A percentile compares a stretch with the other conserved stretches of the same genome.
Conservation (phyloP, 2,888 invertebrate genomes). For the Meta bourneti region DNA sequence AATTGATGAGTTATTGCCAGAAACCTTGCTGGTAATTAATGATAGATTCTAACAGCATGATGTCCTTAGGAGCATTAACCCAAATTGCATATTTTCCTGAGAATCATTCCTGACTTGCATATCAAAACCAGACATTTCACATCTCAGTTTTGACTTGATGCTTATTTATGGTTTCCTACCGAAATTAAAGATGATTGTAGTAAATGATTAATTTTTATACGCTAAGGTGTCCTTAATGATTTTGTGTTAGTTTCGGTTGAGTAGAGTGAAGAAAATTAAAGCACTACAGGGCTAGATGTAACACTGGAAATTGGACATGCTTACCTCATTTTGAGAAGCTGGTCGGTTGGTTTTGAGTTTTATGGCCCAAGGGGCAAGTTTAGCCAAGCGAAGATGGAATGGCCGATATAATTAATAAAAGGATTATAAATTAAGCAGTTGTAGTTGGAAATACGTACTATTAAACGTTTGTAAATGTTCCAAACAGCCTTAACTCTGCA, state of each 20-base stretch:
- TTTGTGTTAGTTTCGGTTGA: neutral
- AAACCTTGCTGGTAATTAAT: conserved; percentile 61
- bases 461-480: no score
- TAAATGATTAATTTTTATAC: neutral
- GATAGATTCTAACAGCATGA: conserved; percentile 39
- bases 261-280: neutral
- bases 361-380: no score
- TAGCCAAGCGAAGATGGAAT: no score
- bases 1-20: conserved; percentile 64
- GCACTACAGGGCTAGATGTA: no score
- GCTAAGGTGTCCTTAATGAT: neutral
- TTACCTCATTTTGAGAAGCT: no score
- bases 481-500: no score
- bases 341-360: no score
- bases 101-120: conserved; percentile 41
- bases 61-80: conserved; percentile 61
- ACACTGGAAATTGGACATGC: no score
- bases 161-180: neutral
- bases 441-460: no score
- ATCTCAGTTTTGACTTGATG: neutral
- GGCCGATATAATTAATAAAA: no score
- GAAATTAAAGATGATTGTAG: neutral
- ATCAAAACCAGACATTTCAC: conserved; percentile 16
- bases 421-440: no score
- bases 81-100: conserved; percentile 50